Base-by-base conservation (phyloP, 35 echinoderm and acorn worm genomes). In the Patiria miniata region DNA sequence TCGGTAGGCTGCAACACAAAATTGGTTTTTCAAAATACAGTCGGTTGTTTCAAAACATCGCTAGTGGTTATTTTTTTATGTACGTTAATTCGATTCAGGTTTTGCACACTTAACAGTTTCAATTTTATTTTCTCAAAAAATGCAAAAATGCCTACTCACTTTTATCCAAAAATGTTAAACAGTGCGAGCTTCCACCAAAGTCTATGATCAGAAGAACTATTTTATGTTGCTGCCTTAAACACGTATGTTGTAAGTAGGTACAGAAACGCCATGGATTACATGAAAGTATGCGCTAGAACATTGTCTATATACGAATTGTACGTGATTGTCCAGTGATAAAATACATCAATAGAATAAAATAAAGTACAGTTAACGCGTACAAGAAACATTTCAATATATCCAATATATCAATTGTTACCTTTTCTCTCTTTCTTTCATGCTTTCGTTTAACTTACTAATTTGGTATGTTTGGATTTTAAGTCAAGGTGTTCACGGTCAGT, bases 341-440 rank as follows among this genome's bases (percentile, higher is more conserved):
- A 60, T 60, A 60, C 57, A n/a, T 60, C 57, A 60, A n/a, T 60
- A 60, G 19, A 60, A 60, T 60, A 60, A 60, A 60, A 60, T 60
- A 60, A n/a, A 60, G 28, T n/a, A 26, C 28, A n/a, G 57, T 60
- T 10, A 26, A n/a, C 57, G 19, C 57, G 28, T n/a, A n/a, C 19
- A n/a, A n/a, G n/a, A n/a, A n/a, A n/a, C n/a, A n/a, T n/a, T n/a
- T n/a, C n/a, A n/a, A n/a, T n/a, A n/a, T 60, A 60, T 60, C 28
- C 57, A 60, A 60, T 60, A 26, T 60, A 26, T 1, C 19, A 18
- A 60, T 26, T 60, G 19, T 60, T 18, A 26, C 28, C 28, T n/a
- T n/a, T n/a, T n/a, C n/a, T n/a, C n/a, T n/a, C n/a, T n/a, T 18
- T 60, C 19, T 26, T 60, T n/a, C 19, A 6, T n/a, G 7, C 28